Evolutionary conservation across 2,888 invertebrate genomes (phyloP).

Genomic region (Minunthozetes semirufus): DNA sequence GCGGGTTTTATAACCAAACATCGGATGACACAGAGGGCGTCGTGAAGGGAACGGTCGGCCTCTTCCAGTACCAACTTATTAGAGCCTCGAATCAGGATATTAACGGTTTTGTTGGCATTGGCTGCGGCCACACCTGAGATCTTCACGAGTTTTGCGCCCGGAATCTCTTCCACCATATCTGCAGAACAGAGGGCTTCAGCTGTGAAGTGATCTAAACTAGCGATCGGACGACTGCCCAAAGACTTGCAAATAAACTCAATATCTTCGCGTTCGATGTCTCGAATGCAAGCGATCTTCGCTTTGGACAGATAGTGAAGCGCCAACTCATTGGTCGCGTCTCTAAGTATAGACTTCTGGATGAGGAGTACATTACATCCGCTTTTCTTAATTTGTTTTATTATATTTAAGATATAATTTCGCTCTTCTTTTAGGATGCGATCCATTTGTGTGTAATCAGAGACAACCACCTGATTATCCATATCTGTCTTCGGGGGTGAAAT

Average conservation of each 20-base stretch:
- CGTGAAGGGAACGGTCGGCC: slow-evolving; percentile 84
- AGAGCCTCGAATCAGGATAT: slow-evolving; percentile 80
- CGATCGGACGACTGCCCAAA: slow-evolving; percentile 86
- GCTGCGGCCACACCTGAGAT: slow-evolving; percentile 54
- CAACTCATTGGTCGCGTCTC: slow-evolving; percentile 93
- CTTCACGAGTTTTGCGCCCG: slow-evolving; percentile 54
- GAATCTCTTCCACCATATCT: slow-evolving; percentile 88
- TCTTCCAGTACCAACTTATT: slow-evolving; percentile 81
- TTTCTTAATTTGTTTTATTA: slow-evolving; percentile 97
- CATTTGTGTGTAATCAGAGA: slow-evolving; percentile 99
- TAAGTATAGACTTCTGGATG: slow-evolving; percentile 73
- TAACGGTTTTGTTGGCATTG: slow-evolving; percentile 67
- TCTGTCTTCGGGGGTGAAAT: slow-evolving; percentile 99
- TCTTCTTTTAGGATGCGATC: slow-evolving; percentile 96
- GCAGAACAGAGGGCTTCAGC: slow-evolving; percentile 84
- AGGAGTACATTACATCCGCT: slow-evolving; percentile 95
- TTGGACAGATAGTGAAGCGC: slow-evolving; percentile 97
- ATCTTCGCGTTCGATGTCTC: slow-evolving; percentile 96
- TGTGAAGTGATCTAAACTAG: slow-evolving; percentile 94
- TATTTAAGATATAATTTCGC: slow-evolving; percentile 91
- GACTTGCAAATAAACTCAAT: slow-evolving; percentile 96
- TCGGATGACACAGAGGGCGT: slow-evolving; percentile 85
- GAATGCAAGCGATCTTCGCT: slow-evolving; percentile 96
- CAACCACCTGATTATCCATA: slow-evolving; percentile 86
- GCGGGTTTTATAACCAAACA: slow-evolving; percentile 91